Evolutionary conservation across 2,888 invertebrate genomes (phyloP).

Genomic region (Oscheius onirici): DNA sequence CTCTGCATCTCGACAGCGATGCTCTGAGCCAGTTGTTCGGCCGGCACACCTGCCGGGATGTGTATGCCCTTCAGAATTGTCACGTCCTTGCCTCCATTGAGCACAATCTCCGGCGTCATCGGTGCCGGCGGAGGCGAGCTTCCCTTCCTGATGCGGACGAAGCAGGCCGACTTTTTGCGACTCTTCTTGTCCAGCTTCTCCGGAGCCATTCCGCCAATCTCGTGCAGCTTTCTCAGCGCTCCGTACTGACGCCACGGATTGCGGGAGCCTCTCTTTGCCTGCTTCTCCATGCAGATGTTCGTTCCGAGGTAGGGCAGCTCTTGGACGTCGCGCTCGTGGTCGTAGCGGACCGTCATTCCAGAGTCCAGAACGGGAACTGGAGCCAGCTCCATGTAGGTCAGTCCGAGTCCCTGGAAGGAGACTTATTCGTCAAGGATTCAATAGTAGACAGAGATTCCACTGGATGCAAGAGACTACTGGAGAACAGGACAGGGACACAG

Average conservation of each 20-base stretch:
- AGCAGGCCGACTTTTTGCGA: conserved; percentile 4
- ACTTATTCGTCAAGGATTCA: too few relatives aligned
- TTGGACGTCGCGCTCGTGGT: conserved; percentile 17
- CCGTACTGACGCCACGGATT: conserved; percentile 29
- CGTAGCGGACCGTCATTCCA: conserved; percentile 18
- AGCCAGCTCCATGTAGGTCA: conserved; percentile 14
- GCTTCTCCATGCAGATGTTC: conserved; percentile 18
- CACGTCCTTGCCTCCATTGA: conserved; percentile 18
- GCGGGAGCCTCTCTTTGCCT: conserved; percentile 8
- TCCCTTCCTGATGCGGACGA: background rate
- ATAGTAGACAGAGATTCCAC: too few relatives aligned
- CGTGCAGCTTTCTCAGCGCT: conserved; percentile 18
- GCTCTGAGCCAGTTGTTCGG: background rate
- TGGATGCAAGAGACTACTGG: too few relatives aligned
- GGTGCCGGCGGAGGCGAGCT: conserved; percentile 8
- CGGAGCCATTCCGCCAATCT: conserved; percentile 25
- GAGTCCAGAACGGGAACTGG: background rate
- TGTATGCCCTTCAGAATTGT: conserved; percentile 4
- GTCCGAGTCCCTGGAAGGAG: background rate
- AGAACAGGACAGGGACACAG: too few relatives aligned
- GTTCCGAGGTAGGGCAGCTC: conserved; percentile 14
- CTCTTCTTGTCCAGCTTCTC: conserved; percentile 20
- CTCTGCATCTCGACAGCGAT: background rate
- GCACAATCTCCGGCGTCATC: conserved; percentile 17
- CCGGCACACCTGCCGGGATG: conserved; percentile 6